Evolutionary conservation across 2,113 vertebrate genomes (phyloP).

Genomic region (Ibidorhyncha struthersii): DNA sequence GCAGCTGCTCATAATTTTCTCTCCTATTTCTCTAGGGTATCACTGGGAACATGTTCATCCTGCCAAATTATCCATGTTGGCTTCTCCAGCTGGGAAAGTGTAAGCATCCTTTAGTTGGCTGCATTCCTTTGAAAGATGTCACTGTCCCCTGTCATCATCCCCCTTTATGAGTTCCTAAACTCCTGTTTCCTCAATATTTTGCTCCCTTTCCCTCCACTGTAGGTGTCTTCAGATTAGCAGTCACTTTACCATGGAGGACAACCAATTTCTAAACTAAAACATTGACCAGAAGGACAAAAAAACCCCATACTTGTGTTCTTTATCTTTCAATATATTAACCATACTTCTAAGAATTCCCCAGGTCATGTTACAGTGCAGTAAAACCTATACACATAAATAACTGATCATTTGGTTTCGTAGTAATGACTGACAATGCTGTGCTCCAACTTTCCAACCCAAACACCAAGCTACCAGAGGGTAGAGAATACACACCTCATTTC

Average conservation of each 20-base stretch:
- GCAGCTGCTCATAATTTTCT: not conserved
- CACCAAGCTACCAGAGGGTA: not conserved
- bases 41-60: not conserved
- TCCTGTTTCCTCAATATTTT: not conserved
- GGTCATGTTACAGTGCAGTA: not conserved
- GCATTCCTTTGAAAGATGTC: not conserved
- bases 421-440: not conserved
- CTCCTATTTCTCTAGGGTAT: not conserved
- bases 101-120: not conserved
- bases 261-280: not conserved
- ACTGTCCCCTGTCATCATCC: not conserved
- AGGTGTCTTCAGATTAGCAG: not conserved
- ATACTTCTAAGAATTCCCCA: not conserved
- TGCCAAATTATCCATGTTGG: not conserved
- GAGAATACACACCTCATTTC: not conserved
- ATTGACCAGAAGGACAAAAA: not conserved
- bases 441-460: not conserved
- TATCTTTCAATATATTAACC: not conserved
- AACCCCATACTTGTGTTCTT: too few species aligned
- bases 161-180: not conserved
- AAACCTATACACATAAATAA: not conserved
- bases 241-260: not conserved
- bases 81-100: not conserved
- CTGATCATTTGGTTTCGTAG: not conserved
- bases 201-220: not conserved